Percentiles rank a stretch among this genome's conserved stretches.
Evolutionary conservation across 1,140 invertebrate species (phyloP).

Genomic region (Thaumetopoea pityocampa): DNA sequence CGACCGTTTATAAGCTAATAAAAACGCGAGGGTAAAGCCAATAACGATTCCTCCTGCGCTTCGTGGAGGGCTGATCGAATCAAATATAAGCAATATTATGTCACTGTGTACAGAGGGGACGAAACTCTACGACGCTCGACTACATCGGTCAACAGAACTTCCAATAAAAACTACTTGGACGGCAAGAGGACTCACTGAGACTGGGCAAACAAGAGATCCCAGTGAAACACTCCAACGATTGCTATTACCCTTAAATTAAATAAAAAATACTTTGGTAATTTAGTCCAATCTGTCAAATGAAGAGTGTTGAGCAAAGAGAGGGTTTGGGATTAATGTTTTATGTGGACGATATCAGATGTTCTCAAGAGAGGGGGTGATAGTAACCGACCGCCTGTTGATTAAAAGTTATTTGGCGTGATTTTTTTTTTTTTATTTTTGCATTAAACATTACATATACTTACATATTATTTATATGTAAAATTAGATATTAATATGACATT

Average conservation of each 20-base stretch:
- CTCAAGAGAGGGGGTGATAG: constrained; percentile 21
- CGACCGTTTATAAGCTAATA: constrained; percentile 21
- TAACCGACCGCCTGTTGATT: constrained; percentile 8
- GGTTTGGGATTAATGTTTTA: constrained; percentile 53
- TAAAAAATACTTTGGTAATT: constrained; percentile 64
- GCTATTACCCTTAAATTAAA: constrained; percentile 65
- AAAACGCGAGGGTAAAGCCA: constrained; percentile 18
- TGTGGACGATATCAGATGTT: constrained; percentile 45
- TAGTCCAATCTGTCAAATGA: constrained; percentile 72
- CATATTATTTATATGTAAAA: too few species aligned
- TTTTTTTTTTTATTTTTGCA: too few species aligned
- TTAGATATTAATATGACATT: too few species aligned
- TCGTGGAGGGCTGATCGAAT: constrained; percentile 37
- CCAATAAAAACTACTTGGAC: constrained; percentile 66
- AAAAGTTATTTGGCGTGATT: constrained; percentile 3
- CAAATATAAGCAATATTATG: constrained; percentile 56
- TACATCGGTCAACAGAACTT: constrained; percentile 51
- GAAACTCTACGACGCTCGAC: constrained; percentile 30
- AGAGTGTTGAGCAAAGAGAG: constrained; percentile 70
- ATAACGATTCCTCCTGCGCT: constrained; percentile 30
- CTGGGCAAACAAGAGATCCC: constrained; percentile 49
- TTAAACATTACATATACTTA: too few species aligned
- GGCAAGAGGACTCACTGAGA: constrained; percentile 35
- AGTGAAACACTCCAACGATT: constrained; percentile 37
- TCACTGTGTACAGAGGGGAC: constrained; percentile 40